phyloP scores from a whole-genome alignment of 2,888 invertebrate genomes.

The Leptarthrus brevirostris region DNA sequence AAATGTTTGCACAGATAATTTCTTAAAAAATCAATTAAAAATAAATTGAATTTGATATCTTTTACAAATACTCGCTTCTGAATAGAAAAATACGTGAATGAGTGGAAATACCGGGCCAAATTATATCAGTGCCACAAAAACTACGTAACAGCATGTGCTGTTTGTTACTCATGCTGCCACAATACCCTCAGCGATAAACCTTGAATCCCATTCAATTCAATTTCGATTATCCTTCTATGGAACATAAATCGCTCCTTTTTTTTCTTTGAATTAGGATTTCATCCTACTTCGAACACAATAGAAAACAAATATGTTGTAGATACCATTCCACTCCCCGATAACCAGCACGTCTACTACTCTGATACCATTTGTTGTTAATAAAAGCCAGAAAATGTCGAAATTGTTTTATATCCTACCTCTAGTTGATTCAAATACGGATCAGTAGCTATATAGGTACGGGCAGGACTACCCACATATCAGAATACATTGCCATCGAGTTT shows the following conservation, averaged over 20 bases:
- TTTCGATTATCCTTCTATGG: constrained; percentile 43
- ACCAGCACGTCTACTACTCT: neutral
- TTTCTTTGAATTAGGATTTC: neutral
- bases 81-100: too few relatives aligned
- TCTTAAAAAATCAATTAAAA: too few relatives aligned
- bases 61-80: too few relatives aligned
- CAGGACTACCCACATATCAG: neutral
- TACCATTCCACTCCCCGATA: constrained; percentile 4
- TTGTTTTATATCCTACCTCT: constrained; percentile 34
- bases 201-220: constrained; percentile 43
- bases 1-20: too few relatives aligned
- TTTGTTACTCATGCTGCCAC: neutral
- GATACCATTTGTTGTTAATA: constrained; percentile 37
- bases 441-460: neutral
- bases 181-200: constrained; percentile 20
- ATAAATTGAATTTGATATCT: too few relatives aligned
- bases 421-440: constrained; percentile 4
- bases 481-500: neutral
- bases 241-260: constrained; percentile 39
- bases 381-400: constrained; percentile 43
- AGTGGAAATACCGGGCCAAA: too few relatives aligned
- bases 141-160: too few relatives aligned
- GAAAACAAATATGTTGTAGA: neutral
- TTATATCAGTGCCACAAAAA: too few relatives aligned
- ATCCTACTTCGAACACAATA: constrained; percentile 10